Conservation (phyloP, 2,113 vertebrate species). For the Leiothrix lutea region DNA sequence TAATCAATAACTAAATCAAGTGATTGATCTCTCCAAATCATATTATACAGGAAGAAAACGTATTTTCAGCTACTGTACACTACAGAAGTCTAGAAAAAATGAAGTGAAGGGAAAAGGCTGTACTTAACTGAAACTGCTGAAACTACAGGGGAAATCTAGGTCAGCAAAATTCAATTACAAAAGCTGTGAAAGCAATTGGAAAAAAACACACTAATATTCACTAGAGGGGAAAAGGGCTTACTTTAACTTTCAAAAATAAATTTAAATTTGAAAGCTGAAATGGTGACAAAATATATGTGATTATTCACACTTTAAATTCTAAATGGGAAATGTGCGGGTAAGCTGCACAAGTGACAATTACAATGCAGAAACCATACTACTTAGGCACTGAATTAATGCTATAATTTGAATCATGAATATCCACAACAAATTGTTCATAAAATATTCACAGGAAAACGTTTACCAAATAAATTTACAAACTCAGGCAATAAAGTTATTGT, state of each 20-base stretch:
- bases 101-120: not conserved
- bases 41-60: not conserved
- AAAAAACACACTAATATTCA: not conserved
- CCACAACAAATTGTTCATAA: not conserved
- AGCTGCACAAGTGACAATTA: constrained; percentile 1
- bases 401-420: not conserved
- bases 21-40: not conserved
- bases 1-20: not conserved
- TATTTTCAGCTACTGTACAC: not conserved
- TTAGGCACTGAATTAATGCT: not conserved
- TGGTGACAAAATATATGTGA: not conserved
- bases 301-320: not conserved
- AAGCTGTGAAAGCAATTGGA: not conserved
- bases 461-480: not conserved
- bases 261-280: not conserved
- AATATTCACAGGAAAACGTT: not conserved
- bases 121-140: not conserved
- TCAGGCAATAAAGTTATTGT: not conserved
- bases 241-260: not conserved
- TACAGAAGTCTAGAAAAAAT: not conserved
- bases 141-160: not conserved
- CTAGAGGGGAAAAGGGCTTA: not conserved
- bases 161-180: constrained; percentile 14
- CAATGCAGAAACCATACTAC: not conserved
- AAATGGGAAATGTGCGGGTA: not conserved